These are phyloP conservation scores for Neomorphus geoffroyi DNA, from an alignment of 2,797 vertebrate genomes.

Conservation along the genomic window DNA sequence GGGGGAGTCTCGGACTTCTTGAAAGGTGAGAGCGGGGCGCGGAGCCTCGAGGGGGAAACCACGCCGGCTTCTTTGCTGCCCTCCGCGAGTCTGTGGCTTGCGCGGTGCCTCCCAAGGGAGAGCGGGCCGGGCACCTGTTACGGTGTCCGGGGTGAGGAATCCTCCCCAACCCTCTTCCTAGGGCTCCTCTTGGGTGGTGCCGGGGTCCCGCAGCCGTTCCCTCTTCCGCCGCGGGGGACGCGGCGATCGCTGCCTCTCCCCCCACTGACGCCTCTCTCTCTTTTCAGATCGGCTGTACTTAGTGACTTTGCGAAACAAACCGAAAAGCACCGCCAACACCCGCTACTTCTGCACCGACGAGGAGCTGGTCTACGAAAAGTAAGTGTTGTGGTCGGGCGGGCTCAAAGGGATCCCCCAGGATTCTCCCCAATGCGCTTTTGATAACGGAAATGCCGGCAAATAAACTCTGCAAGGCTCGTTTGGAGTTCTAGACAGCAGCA, in stretches of 20 bases:
- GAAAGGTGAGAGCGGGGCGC: conserved; percentile 79
- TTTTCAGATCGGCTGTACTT: conserved; percentile 95
- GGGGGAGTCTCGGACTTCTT: conserved; percentile 86
- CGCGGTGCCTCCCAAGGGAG: no score
- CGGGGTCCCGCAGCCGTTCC: no score
- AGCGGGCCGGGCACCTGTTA: no score
- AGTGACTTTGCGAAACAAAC: conserved; percentile 92
- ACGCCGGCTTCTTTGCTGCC: neutral
- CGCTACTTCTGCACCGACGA: conserved; percentile 98
- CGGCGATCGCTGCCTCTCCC: neutral
- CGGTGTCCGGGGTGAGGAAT: no score
- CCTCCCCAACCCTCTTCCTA: no score
- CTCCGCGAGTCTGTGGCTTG: neutral
- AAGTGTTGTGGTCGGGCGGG: conserved; percentile 68
- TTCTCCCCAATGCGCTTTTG: accelerated
- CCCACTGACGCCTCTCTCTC: neutral
- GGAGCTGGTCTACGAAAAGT: conserved; percentile 96
- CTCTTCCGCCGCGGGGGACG: neutral
- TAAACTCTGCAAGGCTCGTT: no score
- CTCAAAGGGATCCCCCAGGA: neutral
- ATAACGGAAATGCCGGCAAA: no score
- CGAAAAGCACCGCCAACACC: conserved; percentile 92
- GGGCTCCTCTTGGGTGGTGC: no score
- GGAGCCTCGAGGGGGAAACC: neutral
- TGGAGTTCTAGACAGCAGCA: no score